Conservation (phyloP, 1,140 invertebrate species). For the Saxidomus purpurata region DNA sequence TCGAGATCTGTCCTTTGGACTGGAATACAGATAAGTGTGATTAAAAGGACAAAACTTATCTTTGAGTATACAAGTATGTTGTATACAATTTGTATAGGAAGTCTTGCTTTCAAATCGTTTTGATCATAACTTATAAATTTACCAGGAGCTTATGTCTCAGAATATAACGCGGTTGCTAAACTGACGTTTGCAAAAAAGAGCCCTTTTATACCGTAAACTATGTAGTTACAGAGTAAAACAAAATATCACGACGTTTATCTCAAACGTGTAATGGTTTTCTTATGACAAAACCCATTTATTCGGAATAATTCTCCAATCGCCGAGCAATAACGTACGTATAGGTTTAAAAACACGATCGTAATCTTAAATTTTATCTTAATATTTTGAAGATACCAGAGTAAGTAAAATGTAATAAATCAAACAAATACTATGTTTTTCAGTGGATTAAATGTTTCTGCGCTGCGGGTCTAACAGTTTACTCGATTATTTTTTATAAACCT, state of each 20-base stretch:
- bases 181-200: too few species aligned
- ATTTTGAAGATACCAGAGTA: constrained; percentile 51
- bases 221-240: neutral
- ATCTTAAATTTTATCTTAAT: constrained; percentile 49
- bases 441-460: constrained; percentile 54
- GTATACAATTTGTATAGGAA: too few species aligned
- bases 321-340: neutral
- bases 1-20: too few species aligned
- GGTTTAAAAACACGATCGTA: constrained; percentile 18
- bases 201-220: too few species aligned
- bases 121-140: too few species aligned
- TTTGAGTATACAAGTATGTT: too few species aligned
- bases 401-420: constrained; percentile 57
- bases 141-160: too few species aligned
- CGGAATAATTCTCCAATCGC: neutral
- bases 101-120: too few species aligned
- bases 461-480: constrained; percentile 27
- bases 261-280: neutral
- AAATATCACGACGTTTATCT: neutral
- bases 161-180: too few species aligned
- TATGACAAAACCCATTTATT: constrained; percentile 36
- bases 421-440: constrained; percentile 42
- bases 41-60: too few species aligned
- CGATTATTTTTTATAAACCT: constrained; percentile 55
- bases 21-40: too few species aligned